Evolutionary conservation across 2,113 vertebrate species (phyloP).

Genomic region (Chrysemys picta): DNA sequence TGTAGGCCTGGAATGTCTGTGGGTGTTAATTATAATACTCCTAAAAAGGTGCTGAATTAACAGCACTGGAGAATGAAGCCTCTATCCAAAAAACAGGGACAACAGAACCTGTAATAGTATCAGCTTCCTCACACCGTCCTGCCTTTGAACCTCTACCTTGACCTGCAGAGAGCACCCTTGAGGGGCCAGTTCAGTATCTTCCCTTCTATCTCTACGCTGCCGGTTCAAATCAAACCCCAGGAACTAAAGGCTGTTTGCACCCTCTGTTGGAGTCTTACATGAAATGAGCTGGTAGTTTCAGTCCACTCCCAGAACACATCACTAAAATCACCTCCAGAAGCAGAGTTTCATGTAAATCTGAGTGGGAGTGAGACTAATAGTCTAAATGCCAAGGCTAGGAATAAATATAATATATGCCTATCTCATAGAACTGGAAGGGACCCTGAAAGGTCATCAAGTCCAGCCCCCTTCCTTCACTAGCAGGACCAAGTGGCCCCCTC

Average conservation of each 20-base stretch:
- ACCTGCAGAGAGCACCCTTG: neutral
- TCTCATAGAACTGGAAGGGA: no score
- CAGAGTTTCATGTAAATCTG: neutral
- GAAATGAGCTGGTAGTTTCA: neutral
- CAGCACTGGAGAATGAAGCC: neutral
- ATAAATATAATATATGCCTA: no score
- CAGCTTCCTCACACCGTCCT: neutral
- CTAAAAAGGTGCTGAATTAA: neutral
- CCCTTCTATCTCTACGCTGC: neutral
- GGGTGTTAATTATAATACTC: neutral
- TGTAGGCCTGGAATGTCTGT: neutral
- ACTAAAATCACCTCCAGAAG: neutral
- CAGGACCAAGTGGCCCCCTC: no score
- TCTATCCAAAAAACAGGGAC: neutral
- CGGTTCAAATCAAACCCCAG: neutral
- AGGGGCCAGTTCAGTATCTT: neutral
- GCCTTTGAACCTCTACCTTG: neutral
- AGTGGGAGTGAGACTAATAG: neutral
- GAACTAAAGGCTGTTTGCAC: neutral
- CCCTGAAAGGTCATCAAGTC: no score
- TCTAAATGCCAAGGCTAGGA: neutral
- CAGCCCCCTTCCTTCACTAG: no score
- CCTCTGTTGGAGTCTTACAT: neutral
- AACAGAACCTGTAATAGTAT: neutral
- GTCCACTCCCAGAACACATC: neutral